Percentiles rank a stretch among this genome's conserved stretches.
These are phyloP conservation scores for Steatocranus sp. DNA, from an alignment of 2,797 vertebrate species.

Conservation along the genomic window DNA sequence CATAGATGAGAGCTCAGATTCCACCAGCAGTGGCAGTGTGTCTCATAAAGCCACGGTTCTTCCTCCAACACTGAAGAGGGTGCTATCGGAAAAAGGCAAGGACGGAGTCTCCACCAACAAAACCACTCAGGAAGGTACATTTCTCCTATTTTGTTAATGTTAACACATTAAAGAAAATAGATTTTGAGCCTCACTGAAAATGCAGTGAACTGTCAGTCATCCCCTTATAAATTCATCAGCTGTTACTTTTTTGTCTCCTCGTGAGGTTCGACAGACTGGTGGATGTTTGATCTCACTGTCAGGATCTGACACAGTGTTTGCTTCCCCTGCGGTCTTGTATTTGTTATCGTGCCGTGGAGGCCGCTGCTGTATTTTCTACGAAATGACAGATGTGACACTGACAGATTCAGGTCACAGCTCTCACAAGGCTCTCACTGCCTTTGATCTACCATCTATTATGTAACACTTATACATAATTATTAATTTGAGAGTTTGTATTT, in stretches of 20 bases:
- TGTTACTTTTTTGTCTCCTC: neutral
- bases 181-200: neutral
- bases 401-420: constrained; percentile 28
- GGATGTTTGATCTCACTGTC: constrained; percentile 2
- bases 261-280: neutral
- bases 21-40: constrained; percentile 68
- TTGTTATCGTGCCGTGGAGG: neutral
- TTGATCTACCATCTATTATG: constrained; percentile 7
- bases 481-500: neutral
- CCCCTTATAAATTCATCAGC: neutral
- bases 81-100: constrained; percentile 84
- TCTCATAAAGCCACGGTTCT: constrained; percentile 80
- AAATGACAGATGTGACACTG: neutral
- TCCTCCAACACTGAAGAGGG: constrained; percentile 80
- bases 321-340: neutral
- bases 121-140: constrained; percentile 85
- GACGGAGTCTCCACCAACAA: constrained; percentile 76
- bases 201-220: neutral
- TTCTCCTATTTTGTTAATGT: neutral
- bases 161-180: neutral
- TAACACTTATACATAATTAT: neutral
- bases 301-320: neutral
- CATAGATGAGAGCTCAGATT: constrained; percentile 84
- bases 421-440: neutral
- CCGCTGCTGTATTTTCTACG: neutral